phyloP scores from a whole-genome alignment of 2,797 vertebrate species.

The Prunella strophiata region DNA sequence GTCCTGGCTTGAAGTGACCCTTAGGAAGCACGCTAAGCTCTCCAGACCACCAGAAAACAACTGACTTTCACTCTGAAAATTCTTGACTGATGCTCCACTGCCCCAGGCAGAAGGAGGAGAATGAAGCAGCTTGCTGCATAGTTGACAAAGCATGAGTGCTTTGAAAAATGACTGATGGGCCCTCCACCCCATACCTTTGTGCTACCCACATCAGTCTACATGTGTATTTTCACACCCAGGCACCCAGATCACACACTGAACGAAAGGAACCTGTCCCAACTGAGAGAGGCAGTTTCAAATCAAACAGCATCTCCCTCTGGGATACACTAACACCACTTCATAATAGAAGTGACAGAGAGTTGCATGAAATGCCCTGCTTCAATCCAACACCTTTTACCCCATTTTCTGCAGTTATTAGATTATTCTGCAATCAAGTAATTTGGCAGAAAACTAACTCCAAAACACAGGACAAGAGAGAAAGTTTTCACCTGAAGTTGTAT shows the following conservation, averaged over 20 bases:
- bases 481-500: background rate
- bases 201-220: constrained; percentile 62
- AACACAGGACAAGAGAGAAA: background rate
- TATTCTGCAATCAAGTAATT: background rate
- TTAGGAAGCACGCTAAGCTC: background rate
- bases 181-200: constrained; percentile 64
- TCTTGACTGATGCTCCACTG: constrained; percentile 61
- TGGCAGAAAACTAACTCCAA: background rate
- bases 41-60: constrained; percentile 44
- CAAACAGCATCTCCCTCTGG: constrained; percentile 17
- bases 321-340: background rate
- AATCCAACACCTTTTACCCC: background rate
- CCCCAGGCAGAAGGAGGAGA: constrained; percentile 49
- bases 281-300: background rate
- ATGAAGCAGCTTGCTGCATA: constrained; percentile 59
- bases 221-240: constrained; percentile 13
- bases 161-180: constrained; percentile 64
- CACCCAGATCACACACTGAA: constrained; percentile 25
- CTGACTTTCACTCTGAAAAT: constrained; percentile 49
- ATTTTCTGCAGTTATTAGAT: background rate
- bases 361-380: background rate
- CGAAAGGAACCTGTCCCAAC: background rate
- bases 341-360: background rate
- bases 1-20: background rate
- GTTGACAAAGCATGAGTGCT: constrained; percentile 63